phyloP scores from a whole-genome alignment of 2,113 vertebrate genomes.

The Cnemophilus loriae region DNA sequence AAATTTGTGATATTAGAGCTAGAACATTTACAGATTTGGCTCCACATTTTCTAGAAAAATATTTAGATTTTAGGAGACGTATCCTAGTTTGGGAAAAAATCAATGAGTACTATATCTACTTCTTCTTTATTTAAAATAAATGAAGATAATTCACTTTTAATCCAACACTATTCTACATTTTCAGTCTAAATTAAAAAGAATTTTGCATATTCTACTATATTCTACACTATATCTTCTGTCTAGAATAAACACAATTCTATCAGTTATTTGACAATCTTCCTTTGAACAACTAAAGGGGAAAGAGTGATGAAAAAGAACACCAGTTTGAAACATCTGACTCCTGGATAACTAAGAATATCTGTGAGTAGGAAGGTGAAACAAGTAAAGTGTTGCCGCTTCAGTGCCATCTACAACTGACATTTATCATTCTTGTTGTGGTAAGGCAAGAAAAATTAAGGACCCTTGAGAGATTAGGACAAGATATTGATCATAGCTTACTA shows the following conservation, averaged over 20 bases:
- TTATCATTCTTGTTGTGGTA: conserved; percentile 21
- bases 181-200: background rate
- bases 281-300: background rate
- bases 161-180: background rate
- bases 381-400: background rate
- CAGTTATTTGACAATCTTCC: background rate
- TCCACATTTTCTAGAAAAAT: background rate
- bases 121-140: background rate
- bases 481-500: conserved; percentile 21
- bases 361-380: background rate
- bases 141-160: background rate
- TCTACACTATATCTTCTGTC: background rate
- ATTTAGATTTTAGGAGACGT: background rate
- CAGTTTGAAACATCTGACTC: background rate
- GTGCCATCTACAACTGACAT: background rate
- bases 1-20: background rate
- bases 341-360: background rate
- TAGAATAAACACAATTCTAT: background rate
- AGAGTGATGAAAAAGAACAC: background rate
- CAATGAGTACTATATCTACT: background rate
- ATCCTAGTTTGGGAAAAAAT: background rate
- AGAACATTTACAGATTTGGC: background rate
- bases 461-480: background rate
- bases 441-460: background rate
- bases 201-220: background rate